phyloP scores from a whole-genome alignment of 2,888 invertebrate species.

The Celastrina argiolus region DNA sequence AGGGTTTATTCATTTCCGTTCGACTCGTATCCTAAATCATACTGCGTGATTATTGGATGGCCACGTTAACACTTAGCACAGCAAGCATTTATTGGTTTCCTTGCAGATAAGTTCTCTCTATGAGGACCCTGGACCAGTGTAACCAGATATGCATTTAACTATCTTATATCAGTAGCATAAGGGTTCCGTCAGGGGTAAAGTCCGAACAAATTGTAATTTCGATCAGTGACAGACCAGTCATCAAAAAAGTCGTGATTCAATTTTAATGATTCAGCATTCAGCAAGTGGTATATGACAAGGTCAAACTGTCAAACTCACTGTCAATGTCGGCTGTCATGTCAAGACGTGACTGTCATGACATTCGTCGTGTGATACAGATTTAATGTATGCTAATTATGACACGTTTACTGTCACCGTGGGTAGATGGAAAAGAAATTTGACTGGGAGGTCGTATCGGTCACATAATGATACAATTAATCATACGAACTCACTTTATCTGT shows the following conservation, averaged over 20 bases:
- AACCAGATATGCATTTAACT: no score
- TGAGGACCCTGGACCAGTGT: no score
- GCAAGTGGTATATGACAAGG: constrained; percentile 9
- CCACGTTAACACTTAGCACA: no score
- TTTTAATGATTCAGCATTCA: constrained; percentile 13
- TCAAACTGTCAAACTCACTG: constrained; percentile 1
- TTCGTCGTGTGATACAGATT: background rate
- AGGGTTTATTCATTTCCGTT: no score
- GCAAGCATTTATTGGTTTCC: no score
- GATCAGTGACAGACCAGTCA: background rate
- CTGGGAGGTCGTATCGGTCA: background rate
- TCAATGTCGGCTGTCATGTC: constrained; percentile 9
- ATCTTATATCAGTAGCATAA: background rate
- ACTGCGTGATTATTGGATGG: no score
- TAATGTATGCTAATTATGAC: background rate
- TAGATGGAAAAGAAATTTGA: background rate
- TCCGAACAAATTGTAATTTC: no score
- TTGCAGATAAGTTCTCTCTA: no score
- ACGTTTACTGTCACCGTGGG: background rate
- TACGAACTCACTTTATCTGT: no score
- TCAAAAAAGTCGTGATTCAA: constrained; percentile 10
- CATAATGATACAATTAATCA: no score
- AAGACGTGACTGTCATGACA: background rate
- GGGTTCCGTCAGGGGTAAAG: no score
- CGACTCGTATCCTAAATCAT: no score